These are phyloP conservation scores for Chionodraco myersi DNA, from an alignment of 2,113 vertebrate species.

Conservation along the genomic window DNA sequence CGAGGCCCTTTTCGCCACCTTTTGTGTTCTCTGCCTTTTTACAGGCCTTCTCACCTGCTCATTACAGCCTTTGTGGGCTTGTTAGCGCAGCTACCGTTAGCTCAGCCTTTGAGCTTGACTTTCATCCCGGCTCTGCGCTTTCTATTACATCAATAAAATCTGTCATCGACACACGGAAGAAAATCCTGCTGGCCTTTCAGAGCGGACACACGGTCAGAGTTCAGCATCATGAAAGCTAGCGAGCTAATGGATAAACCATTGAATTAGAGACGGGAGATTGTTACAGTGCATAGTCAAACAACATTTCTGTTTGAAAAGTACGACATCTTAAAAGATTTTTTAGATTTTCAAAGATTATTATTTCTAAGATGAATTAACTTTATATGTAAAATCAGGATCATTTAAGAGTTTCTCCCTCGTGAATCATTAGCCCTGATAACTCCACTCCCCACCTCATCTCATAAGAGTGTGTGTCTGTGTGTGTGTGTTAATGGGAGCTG, in stretches of 20 bases:
- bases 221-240: constrained; percentile 20
- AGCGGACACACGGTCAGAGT: constrained; percentile 17
- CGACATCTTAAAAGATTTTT: background rate
- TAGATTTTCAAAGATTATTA: background rate
- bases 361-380: background rate
- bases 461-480: constrained; percentile 43
- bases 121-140: constrained; percentile 31
- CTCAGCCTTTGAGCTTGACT: constrained; percentile 62
- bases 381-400: background rate
- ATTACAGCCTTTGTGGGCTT: constrained; percentile 66
- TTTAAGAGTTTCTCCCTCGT: background rate
- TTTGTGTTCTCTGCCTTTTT: constrained; percentile 54
- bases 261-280: constrained; percentile 3
- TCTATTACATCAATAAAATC: constrained; percentile 52
- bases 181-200: constrained; percentile 37
- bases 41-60: constrained; percentile 67
- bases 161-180: constrained; percentile 43
- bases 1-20: constrained; percentile 34
- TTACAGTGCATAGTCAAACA: background rate
- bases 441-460: constrained; percentile 21
- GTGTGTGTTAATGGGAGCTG: constrained; percentile 56
- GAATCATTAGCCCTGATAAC: constrained; percentile 36
- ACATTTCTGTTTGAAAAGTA: constrained; percentile 2
- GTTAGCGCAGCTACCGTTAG: constrained; percentile 61
- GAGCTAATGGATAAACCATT: constrained; percentile 36